Conservation (phyloP, 1,140 invertebrate species). For the Thaumetopoea pityocampa region DNA sequence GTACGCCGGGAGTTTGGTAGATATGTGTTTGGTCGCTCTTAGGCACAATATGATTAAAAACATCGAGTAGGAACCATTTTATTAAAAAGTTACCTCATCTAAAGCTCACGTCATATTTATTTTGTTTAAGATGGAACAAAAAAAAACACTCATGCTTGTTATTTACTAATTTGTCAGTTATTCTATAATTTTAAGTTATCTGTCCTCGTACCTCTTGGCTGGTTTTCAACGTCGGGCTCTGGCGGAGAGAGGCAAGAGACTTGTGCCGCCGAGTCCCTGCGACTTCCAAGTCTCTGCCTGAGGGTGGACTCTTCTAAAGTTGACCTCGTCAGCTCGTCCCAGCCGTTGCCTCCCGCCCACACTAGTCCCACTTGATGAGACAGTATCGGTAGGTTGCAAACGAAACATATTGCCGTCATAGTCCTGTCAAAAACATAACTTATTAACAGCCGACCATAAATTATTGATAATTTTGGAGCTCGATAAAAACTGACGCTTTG, state of each 20-base stretch:
- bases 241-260: slow-evolving; percentile 90
- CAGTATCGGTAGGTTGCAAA: slow-evolving; percentile 95
- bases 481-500: slow-evolving; percentile 53
- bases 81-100: no score
- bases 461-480: not conserved
- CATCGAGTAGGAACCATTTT: no score
- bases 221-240: slow-evolving; percentile 81
- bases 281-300: slow-evolving; percentile 85
- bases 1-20: no score
- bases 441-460: not conserved
- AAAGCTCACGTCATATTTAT: no score
- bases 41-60: no score
- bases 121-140: no score
- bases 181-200: not conserved
- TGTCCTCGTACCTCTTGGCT: slow-evolving; percentile 50
- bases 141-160: no score
- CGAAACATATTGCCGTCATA: slow-evolving; percentile 95
- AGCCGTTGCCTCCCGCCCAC: slow-evolving; percentile 94
- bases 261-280: slow-evolving; percentile 91
- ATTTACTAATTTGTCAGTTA: not conserved
- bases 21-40: no score
- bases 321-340: slow-evolving; percentile 92
- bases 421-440: slow-evolving; percentile 80
- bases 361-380: slow-evolving; percentile 94
- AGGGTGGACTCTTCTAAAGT: slow-evolving; percentile 90